Conservation (phyloP, 2,113 vertebrate species). For the Oreochromis niloticus region DNA sequence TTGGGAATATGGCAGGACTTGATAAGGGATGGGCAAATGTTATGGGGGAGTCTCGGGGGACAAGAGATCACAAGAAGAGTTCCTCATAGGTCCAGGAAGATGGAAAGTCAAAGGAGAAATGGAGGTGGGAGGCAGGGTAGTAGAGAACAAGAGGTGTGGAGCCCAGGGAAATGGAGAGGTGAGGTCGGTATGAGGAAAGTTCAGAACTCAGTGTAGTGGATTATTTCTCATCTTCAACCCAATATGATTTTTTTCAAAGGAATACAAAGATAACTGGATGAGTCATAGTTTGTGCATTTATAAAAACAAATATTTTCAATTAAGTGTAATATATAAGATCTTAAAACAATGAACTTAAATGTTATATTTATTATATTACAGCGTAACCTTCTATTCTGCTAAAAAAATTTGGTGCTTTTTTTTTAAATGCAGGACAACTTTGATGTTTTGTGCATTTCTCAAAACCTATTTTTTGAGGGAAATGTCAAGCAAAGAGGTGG, state of each 20-base stretch:
- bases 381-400: neutral
- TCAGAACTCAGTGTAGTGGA: neutral
- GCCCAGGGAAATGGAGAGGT: conserved; percentile 12
- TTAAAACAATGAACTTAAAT: neutral
- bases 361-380: neutral
- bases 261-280: neutral
- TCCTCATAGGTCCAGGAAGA: neutral
- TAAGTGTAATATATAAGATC: neutral
- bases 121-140: neutral
- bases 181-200: neutral
- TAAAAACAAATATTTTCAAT: neutral
- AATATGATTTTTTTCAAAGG: neutral
- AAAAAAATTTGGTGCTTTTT: neutral
- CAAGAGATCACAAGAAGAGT: neutral
- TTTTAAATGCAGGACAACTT: neutral
- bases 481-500: neutral
- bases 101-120: neutral
- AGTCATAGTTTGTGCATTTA: neutral
- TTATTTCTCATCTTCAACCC: neutral
- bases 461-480: neutral
- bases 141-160: neutral
- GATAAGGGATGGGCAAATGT: neutral
- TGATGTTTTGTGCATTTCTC: neutral
- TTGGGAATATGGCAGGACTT: neutral
- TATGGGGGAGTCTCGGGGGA: neutral